Conservation (phyloP, 2,113 vertebrate genomes). For the Silurus asotus region DNA sequence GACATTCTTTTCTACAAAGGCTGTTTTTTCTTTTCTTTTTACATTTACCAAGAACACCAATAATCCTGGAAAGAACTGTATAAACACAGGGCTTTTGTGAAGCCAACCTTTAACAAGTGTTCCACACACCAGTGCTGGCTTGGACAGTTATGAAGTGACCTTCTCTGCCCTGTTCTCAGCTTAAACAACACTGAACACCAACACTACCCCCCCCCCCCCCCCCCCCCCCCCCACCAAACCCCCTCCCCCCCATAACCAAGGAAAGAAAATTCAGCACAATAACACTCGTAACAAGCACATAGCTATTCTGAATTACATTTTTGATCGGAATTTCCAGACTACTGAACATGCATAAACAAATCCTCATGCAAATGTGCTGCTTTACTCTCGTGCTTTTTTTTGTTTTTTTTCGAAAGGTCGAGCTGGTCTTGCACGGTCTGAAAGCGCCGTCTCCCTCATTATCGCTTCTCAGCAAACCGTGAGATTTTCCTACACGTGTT, state of each 20-base stretch:
- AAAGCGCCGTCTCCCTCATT: not conserved
- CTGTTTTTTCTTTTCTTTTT: not conserved
- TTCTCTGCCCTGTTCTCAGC: conserved; percentile 8
- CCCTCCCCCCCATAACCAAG: no score
- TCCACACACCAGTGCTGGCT: not conserved
- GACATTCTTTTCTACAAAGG: not conserved
- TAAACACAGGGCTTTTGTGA: not conserved
- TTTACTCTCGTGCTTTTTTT: not conserved
- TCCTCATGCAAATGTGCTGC: not conserved
- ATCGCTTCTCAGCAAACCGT: not conserved
- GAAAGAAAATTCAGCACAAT: not conserved
- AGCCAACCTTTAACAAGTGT: conserved; percentile 5
- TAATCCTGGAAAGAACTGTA: not conserved
- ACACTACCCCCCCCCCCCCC: not conserved
- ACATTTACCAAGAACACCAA: not conserved
- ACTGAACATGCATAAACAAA: not conserved
- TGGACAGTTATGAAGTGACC: conserved; percentile 5
- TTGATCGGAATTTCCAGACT: not conserved
- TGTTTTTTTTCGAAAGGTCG: not conserved
- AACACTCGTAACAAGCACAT: not conserved
- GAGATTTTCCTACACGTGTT: not conserved
- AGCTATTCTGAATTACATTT: not conserved
- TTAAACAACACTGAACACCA: not conserved
- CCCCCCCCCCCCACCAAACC: not conserved
- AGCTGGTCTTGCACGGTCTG: not conserved